phyloP scores from a whole-genome alignment of 2,797 vertebrate species.

The Intellagama lesueurii region DNA sequence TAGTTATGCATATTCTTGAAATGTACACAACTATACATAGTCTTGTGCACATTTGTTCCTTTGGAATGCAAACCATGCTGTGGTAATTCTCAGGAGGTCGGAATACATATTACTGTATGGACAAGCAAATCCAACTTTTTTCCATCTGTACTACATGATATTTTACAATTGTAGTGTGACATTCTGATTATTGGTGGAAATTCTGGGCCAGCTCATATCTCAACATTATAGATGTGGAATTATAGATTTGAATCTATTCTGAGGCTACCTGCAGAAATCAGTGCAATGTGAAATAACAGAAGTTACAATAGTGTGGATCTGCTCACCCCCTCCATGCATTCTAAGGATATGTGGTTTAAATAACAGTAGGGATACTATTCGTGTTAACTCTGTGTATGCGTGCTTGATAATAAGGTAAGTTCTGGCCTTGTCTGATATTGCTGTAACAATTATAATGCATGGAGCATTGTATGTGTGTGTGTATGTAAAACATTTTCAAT shows the following conservation, averaged over 20 bases:
- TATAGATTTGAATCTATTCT: neutral
- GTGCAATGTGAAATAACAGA: neutral
- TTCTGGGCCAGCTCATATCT: neutral
- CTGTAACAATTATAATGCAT: no score
- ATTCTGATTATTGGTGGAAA: neutral
- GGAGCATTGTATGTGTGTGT: neutral
- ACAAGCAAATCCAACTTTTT: neutral
- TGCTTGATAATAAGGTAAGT: no score
- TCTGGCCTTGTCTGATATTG: no score
- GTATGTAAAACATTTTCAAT: neutral
- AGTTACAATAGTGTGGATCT: no score
- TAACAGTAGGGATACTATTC: no score
- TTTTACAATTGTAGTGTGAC: neutral
- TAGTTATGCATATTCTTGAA: no score
- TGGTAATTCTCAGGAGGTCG: neutral
- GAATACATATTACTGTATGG: neutral
- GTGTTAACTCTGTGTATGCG: no score
- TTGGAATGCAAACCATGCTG: neutral
- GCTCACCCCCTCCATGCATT: neutral
- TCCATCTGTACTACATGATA: neutral
- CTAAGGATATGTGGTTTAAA: neutral
- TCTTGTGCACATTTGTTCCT: no score
- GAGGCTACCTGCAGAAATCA: neutral
- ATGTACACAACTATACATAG: no score
- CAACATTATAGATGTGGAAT: neutral